These are phyloP conservation scores for Alligator mississippiensis DNA, from an alignment of 2,113 vertebrate genomes.

Conservation along the genomic window DNA sequence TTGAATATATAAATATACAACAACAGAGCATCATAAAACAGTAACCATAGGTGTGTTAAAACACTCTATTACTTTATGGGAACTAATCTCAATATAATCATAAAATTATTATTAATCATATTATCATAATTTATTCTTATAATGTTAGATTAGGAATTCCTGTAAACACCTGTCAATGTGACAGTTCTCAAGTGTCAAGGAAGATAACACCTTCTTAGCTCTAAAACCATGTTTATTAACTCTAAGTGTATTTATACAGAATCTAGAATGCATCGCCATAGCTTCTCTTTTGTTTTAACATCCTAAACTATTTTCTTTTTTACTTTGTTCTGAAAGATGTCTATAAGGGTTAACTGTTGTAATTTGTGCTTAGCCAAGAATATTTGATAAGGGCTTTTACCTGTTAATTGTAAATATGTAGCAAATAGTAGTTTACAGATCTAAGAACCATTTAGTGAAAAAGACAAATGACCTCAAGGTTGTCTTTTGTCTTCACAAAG, in stretches of 20 bases:
- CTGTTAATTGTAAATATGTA: neutral
- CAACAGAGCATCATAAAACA: neutral
- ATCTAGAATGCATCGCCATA: neutral
- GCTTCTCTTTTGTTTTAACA: neutral
- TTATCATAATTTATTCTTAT: neutral
- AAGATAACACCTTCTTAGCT: neutral
- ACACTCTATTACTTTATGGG: neutral
- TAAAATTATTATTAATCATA: neutral
- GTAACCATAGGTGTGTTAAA: neutral
- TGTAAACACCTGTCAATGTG: neutral
- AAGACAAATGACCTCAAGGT: neutral
- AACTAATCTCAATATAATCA: neutral
- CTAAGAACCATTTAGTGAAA: neutral
- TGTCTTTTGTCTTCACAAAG: neutral
- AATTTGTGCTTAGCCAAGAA: neutral
- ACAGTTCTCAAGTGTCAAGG: neutral
- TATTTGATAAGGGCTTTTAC: neutral
- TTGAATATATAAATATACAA: neutral
- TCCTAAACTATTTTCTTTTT: neutral
- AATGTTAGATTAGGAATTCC: neutral
- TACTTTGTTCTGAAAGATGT: neutral
- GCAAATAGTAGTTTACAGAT: neutral
- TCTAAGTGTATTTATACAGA: neutral
- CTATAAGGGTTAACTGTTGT: neutral
- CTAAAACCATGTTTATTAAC: neutral